Percentiles rank a stretch among this genome's conserved stretches.
These are phyloP conservation scores for Troilus luridus DNA, from an alignment of 2,888 invertebrate genomes.

Conservation along the genomic window DNA sequence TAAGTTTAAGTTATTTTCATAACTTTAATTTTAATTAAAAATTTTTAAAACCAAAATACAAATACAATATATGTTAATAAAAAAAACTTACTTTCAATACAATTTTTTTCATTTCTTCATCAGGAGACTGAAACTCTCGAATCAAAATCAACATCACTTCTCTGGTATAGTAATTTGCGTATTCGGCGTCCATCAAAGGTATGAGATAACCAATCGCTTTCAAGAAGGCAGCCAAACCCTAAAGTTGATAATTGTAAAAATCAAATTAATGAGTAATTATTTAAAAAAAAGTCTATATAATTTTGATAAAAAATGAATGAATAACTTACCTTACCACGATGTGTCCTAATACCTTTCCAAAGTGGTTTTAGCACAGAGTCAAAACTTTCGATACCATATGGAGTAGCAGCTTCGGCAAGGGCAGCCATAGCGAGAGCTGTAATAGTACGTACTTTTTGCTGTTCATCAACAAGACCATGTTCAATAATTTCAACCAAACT, in stretches of 20 bases:
- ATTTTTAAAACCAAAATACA: neutral
- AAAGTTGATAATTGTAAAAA: constrained; percentile 67
- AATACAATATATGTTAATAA: neutral
- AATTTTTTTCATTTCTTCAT: constrained; percentile 99
- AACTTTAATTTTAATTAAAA: neutral
- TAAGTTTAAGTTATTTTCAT: neutral
- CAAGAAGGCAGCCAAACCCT: constrained; percentile 98
- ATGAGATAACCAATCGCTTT: constrained; percentile 99
- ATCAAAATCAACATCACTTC: constrained; percentile 99
- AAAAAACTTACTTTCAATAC: constrained; percentile 86
- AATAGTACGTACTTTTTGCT: constrained; percentile 99
- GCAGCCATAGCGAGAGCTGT: constrained; percentile 98
- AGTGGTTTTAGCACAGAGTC: constrained; percentile 99
- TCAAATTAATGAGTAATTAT: neutral
- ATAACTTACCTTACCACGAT: constrained; percentile 74
- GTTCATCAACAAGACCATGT: constrained; percentile 96
- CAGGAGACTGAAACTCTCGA: constrained; percentile 99
- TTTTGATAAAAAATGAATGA: neutral
- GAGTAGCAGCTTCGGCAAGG: constrained; percentile 98
- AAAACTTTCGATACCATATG: constrained; percentile 99
- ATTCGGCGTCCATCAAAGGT: constrained; percentile 99
- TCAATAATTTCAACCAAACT: constrained; percentile 99
- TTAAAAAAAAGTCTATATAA: neutral
- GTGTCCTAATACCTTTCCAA: constrained; percentile 90
- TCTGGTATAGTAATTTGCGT: constrained; percentile 98